A percentile compares a stretch with the other conserved stretches of the same genome.
These are phyloP conservation scores for Turritopsis rubra DNA, from an alignment of 30 jellyfish, hydroid and myxozoan genomes.

Conservation along the genomic window DNA sequence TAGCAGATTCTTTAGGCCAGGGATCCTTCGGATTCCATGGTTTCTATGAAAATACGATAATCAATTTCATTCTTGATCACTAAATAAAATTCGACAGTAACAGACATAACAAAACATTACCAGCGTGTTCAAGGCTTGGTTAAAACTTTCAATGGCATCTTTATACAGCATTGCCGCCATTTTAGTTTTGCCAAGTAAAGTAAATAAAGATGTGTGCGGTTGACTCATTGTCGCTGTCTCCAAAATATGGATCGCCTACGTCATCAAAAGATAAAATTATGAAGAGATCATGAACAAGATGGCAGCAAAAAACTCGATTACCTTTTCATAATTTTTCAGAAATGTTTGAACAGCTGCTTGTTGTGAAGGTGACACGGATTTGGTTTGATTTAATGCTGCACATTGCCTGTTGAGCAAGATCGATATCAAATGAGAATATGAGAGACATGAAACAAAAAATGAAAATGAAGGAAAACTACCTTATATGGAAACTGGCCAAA, in stretches of 20 bases:
- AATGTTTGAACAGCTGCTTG: slow-evolving; percentile 74
- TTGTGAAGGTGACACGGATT: slow-evolving; percentile 55
- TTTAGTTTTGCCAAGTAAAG: slow-evolving; percentile 65
- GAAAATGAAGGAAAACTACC: slow-evolving; percentile 19
- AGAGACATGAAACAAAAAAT: neutral
- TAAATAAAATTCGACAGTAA: neutral
- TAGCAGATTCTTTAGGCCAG: slow-evolving; percentile 65
- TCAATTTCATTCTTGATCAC: neutral
- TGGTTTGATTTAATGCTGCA: slow-evolving; percentile 47
- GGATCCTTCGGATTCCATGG: slow-evolving; percentile 37
- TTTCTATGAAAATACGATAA: slow-evolving; percentile 48
- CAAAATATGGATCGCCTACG: slow-evolving; percentile 60
- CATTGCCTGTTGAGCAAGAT: slow-evolving; percentile 40
- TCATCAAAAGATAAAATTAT: neutral
- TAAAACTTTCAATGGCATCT: slow-evolving; percentile 68
- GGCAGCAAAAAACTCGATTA: neutral
- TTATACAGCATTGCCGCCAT: slow-evolving; percentile 49
- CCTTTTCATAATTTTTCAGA: slow-evolving; percentile 53
- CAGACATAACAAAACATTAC: slow-evolving; percentile 15
- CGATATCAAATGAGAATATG: neutral
- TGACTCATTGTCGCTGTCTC: slow-evolving; percentile 42
- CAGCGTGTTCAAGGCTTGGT: slow-evolving; percentile 35
- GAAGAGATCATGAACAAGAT: neutral
- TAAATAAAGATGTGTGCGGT: slow-evolving; percentile 32
- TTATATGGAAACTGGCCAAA: slow-evolving; percentile 61